Evolutionary conservation across 2,888 invertebrate genomes (phyloP).

Genomic region (Gymnocheta viridis): DNA sequence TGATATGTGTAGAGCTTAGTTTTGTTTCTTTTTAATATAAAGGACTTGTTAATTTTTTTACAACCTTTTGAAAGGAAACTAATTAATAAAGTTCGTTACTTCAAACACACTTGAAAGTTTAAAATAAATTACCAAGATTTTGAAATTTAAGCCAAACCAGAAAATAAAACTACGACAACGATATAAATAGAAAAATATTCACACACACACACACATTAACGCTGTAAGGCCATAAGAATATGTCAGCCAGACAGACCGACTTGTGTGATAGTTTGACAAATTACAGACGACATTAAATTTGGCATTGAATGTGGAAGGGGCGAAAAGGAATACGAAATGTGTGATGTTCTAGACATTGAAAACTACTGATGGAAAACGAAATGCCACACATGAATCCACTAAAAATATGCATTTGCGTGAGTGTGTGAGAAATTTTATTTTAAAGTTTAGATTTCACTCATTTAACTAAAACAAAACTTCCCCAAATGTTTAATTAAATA

Average conservation of each 20-base stretch:
- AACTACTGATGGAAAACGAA: constrained; percentile 48
- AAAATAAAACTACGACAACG: not conserved
- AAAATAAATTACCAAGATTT: constrained; percentile 37
- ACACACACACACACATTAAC: not conserved
- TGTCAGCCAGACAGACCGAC: constrained; percentile 14
- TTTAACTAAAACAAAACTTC: not conserved
- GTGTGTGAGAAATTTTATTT: constrained; percentile 32
- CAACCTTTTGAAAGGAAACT: not conserved
- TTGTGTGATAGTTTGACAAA: constrained; percentile 77
- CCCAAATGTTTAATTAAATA: not conserved
- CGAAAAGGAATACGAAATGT: not conserved
- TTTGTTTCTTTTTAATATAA: too few relatives aligned
- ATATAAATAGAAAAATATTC: not conserved
- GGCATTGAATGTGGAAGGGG: constrained; percentile 74
- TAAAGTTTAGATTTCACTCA: constrained; percentile 13
- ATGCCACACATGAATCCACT: constrained; percentile 31
- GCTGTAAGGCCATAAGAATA: not conserved
- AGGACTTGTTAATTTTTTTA: not conserved
- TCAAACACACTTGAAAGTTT: constrained; percentile 3
- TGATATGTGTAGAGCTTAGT: too few relatives aligned
- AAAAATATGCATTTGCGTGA: not conserved
- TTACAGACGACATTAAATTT: constrained; percentile 77
- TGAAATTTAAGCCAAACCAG: not conserved
- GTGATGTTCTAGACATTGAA: constrained; percentile 40
- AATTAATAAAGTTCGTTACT: constrained; percentile 52